Percentiles rank a stretch among this genome's conserved stretches.
Evolutionary conservation across 1,140 invertebrate genomes (phyloP).

Genomic region (Lasioglossum albipes): DNA sequence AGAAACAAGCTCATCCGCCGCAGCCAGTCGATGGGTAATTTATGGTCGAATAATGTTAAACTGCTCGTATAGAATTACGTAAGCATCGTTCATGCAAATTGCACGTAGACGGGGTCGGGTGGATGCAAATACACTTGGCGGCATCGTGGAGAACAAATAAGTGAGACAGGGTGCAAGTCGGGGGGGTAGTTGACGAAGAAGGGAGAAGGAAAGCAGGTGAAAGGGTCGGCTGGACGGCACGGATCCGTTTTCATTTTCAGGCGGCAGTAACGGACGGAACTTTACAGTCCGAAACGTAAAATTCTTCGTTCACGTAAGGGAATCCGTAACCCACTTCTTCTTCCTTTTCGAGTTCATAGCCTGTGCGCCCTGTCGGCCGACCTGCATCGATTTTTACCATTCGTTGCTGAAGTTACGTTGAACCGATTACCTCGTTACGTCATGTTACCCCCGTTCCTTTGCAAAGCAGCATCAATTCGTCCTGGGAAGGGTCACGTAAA

Average conservation of each 20-base stretch:
- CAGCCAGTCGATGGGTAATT: constrained; percentile 5
- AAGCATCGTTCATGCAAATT: neutral
- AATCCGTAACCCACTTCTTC: neutral
- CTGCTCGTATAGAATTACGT: constrained; percentile 7
- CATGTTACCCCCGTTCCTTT: neutral
- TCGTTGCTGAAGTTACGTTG: neutral
- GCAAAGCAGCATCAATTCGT: neutral
- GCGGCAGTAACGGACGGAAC: constrained; percentile 3
- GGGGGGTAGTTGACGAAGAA: neutral
- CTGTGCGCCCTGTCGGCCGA: neutral
- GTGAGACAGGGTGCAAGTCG: neutral
- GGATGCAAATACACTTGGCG: constrained; percentile 23
- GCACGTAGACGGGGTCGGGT: neutral
- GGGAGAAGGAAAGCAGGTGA: constrained; percentile 4
- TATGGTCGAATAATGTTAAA: constrained; percentile 2
- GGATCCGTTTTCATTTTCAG: constrained; percentile 28
- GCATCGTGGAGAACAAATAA: constrained; percentile 23
- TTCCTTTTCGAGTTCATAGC: neutral
- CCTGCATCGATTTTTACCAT: constrained; percentile 19
- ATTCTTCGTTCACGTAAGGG: constrained; percentile 4
- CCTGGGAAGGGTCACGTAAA: neutral
- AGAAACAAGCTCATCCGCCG: neutral
- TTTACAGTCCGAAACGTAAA: constrained; percentile 30
- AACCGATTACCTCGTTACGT: constrained; percentile 3
- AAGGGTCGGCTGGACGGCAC: constrained; percentile 26